Conservation (phyloP, 2,797 vertebrate species). For the Falco peregrinus region DNA sequence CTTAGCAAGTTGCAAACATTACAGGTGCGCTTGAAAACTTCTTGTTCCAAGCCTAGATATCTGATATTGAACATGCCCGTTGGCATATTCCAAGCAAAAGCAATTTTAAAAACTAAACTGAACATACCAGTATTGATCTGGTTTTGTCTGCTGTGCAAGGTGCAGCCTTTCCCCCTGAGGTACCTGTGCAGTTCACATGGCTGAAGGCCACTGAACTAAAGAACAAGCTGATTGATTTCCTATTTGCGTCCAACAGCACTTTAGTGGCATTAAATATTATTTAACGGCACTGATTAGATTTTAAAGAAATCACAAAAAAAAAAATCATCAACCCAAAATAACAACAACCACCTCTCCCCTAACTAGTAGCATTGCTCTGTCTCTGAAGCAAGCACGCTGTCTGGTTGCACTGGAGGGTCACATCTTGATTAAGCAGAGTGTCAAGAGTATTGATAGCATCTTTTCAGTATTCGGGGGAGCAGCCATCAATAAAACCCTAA, state of each 20-base stretch:
- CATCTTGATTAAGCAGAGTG: slow-evolving; percentile 71
- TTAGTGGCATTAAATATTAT: slow-evolving; percentile 58
- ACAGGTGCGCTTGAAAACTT: not conserved
- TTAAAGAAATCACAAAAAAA: slow-evolving; percentile 54
- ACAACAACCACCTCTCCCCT: not conserved
- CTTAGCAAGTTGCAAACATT: not conserved
- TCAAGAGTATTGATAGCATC: slow-evolving; percentile 61
- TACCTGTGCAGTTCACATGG: not conserved
- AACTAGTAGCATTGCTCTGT: not conserved
- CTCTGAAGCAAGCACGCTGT: slow-evolving; percentile 35
- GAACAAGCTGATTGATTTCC: slow-evolving; percentile 68
- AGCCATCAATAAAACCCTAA: slow-evolving; percentile 25
- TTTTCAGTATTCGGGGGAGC: slow-evolving; percentile 53
- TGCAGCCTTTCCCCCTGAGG: not conserved
- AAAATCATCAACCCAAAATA: not conserved
- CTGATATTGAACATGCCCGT: not conserved
- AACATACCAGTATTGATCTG: slow-evolving; percentile 43
- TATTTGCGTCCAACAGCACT: slow-evolving; percentile 41
- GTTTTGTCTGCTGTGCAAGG: slow-evolving; percentile 55
- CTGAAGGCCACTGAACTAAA: slow-evolving; percentile 41
- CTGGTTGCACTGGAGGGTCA: slow-evolving; percentile 45
- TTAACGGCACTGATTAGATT: slow-evolving; percentile 58
- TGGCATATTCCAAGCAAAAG: slow-evolving; percentile 10
- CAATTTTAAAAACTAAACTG: slow-evolving; percentile 39
- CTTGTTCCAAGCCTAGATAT: slow-evolving; percentile 12